These are phyloP conservation scores for Triops longicaudatus DNA, from an alignment of 1,140 invertebrate genomes.

Conservation along the genomic window DNA sequence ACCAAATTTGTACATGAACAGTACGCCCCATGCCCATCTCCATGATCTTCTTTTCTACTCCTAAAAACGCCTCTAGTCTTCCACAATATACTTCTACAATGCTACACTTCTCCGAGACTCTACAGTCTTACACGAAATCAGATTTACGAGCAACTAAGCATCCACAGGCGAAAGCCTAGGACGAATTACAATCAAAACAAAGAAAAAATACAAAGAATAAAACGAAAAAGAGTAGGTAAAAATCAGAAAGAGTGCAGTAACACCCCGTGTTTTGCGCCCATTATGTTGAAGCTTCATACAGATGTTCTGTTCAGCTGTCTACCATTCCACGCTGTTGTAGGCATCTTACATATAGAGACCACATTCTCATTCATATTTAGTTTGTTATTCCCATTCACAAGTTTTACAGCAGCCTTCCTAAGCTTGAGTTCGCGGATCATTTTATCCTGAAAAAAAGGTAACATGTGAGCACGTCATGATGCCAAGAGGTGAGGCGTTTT, in stretches of 20 bases:
- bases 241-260: too few species aligned
- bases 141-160: too few species aligned
- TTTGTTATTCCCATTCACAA: background rate
- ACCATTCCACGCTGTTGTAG: background rate
- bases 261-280: too few species aligned
- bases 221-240: too few species aligned
- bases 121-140: too few species aligned
- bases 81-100: background rate
- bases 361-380: background rate
- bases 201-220: too few species aligned
- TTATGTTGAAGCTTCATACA: too few species aligned
- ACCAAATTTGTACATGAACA: conserved; percentile 3
- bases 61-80: background rate
- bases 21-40: conserved; percentile 11
- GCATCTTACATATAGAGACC: background rate
- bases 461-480: background rate
- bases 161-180: too few species aligned
- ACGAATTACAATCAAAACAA: too few species aligned
- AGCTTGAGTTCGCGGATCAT: too few species aligned
- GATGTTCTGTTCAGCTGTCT: too few species aligned
- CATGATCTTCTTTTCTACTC: background rate
- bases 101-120: too few species aligned
- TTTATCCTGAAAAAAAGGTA: background rate
- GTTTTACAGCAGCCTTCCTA: background rate
- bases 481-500: background rate